Evolutionary conservation across 2,888 invertebrate species (phyloP).

Genomic region (Noctua comes): DNA sequence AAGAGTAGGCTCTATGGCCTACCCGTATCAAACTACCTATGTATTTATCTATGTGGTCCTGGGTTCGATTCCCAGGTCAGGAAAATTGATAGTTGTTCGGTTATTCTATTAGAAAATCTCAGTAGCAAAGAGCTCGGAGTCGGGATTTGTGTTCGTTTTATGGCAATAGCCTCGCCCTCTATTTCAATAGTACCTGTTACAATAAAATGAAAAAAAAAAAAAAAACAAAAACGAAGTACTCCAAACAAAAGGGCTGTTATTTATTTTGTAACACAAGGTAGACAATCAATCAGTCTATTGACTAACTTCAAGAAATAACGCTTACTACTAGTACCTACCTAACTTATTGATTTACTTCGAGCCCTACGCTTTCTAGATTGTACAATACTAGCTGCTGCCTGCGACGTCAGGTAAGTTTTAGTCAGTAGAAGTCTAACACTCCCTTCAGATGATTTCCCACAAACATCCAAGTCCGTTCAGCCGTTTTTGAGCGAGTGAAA

Average conservation of each 20-base stretch:
- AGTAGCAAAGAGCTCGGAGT: not conserved
- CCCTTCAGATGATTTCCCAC: too few species aligned
- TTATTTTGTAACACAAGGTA: not conserved
- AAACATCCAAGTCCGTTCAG: not conserved
- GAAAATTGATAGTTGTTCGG: not conserved
- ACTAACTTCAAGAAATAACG: not conserved
- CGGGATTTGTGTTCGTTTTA: not conserved
- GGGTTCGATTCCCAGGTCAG: not conserved
- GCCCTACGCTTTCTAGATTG: not conserved
- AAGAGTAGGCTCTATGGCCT: not conserved
- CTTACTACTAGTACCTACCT: not conserved
- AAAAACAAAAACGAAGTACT: too few species aligned
- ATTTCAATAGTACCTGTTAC: not conserved
- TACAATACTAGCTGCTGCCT: not conserved
- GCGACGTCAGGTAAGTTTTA: not conserved
- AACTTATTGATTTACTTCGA: not conserved
- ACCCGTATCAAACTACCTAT: not conserved
- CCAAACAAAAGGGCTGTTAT: not conserved
- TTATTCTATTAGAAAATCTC: not conserved
- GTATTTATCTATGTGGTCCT: not conserved
- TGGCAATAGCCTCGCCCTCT: not conserved
- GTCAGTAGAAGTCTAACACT: too few species aligned
- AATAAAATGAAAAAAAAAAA: not conserved
- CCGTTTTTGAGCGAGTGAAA: not conserved
- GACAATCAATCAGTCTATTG: not conserved